Evolutionary conservation across 2,888 invertebrate genomes (phyloP).

Genomic region (Leucophora obtusa): DNA sequence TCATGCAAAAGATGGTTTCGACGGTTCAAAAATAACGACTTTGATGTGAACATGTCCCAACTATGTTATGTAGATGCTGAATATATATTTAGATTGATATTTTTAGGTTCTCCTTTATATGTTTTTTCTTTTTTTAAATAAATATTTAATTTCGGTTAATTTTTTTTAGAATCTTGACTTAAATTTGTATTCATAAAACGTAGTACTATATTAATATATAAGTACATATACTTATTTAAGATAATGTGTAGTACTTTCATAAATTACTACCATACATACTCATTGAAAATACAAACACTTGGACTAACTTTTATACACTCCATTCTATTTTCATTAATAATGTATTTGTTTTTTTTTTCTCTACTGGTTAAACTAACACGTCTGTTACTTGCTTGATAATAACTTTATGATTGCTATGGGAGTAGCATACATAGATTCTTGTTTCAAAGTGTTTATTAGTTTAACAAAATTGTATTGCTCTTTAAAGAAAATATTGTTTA

Average conservation of each 20-base stretch:
- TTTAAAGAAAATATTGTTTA: background rate
- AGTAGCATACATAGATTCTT: constrained; percentile 5
- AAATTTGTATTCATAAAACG: too few relatives aligned
- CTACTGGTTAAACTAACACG: constrained; percentile 4
- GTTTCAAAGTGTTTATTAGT: constrained; percentile 9
- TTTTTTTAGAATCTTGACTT: too few relatives aligned
- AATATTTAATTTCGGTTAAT: too few relatives aligned
- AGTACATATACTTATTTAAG: background rate
- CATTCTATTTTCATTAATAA: background rate
- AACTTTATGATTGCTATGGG: constrained; percentile 41
- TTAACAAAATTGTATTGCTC: background rate
- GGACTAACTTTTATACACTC: background rate
- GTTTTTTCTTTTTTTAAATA: too few relatives aligned
- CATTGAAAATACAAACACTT: background rate
- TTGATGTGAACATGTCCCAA: too few relatives aligned
- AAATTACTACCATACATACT: background rate
- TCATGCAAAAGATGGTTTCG: too few relatives aligned
- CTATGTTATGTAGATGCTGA: too few relatives aligned
- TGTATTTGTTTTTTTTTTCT: background rate
- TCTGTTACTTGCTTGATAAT: constrained; percentile 21
- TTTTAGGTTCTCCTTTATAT: too few relatives aligned
- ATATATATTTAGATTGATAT: too few relatives aligned
- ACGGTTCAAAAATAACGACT: too few relatives aligned
- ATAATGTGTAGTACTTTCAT: background rate
- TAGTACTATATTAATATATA: too few relatives aligned